Evolutionary conservation across 2,113 vertebrate genomes (phyloP), one percentile per base, ranked within the genome.

Genomic region (Trematomus loennbergii): DNA sequence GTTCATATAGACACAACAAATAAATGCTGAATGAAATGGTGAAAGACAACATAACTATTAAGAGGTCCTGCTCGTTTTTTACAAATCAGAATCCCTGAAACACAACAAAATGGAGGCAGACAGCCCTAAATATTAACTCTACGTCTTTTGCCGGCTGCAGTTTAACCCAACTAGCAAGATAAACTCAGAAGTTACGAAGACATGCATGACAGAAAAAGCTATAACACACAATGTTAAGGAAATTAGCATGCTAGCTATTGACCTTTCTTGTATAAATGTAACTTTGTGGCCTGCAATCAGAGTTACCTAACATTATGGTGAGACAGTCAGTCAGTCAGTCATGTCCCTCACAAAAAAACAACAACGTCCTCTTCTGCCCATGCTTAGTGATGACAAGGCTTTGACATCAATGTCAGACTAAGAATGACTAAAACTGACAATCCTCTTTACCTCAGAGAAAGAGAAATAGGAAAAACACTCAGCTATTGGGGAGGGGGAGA

Each of bases 371-470:
- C 66, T 36, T 68, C 80, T 87, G 74, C 80, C 62, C 83, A 83
- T 84, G 74, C 78, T 92, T 84, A 73, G 83, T 74, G 80, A 75
- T 75, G 84, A 88, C 70, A 82, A 72, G 70, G 72, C 78, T 84
- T 83, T 83, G 89, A 87, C 90, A 91, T 91, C 87, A 87, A 78
- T 74, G 72, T 66, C 69, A 84, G 72, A 68, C 78, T 78, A 74
- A 66, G 75, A 88, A 75, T 86, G 82, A 88, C 89, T 86, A 84
- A 93, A 89, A 80, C 79, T 84, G 88, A 91, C 88, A 87, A 88
- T 78, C 85, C 76, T n/a, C 72, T 91, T 87, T 84, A 87, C 86
- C 82, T 83, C 74, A 67, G 71, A 91, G 71, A 86, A 69, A 78
- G 48, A 68, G 53, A 89, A 61, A 87, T 58, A 5, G 45, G 61